These are phyloP conservation scores for Rana temporaria DNA, from an alignment of 2,113 vertebrate species.

Conservation along the genomic window DNA sequence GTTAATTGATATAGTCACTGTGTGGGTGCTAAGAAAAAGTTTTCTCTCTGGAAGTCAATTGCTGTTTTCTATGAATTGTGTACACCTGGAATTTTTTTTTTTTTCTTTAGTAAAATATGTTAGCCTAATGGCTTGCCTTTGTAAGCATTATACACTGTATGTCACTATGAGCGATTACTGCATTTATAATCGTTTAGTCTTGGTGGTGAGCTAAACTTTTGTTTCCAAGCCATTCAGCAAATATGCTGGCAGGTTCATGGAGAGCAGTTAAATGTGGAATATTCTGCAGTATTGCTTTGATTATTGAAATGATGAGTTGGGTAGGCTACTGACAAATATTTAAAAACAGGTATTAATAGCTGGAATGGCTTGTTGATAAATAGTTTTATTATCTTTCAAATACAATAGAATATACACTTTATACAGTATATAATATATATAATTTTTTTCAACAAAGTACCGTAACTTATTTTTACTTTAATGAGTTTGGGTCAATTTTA, in stretches of 20 bases:
- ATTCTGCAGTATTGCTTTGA: constrained; percentile 5
- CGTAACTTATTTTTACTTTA: no score
- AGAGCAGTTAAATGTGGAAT: background rate
- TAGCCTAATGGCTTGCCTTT: background rate
- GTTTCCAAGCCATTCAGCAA: background rate
- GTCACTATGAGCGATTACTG: background rate
- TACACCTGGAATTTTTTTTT: background rate
- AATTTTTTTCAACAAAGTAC: no score
- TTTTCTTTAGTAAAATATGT: background rate
- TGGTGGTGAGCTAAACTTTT: constrained; percentile 3
- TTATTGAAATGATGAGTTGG: background rate
- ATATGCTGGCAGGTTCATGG: background rate
- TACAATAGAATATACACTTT: no score
- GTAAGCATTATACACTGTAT: background rate
- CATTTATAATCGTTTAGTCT: background rate
- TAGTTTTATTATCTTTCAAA: no score
- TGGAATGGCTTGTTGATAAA: no score
- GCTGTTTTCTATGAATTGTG: background rate
- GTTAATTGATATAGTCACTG: constrained; percentile 13
- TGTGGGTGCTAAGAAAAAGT: constrained; percentile 5
- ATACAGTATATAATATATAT: no score
- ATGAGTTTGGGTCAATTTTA: no score
- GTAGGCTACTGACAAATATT: no score
- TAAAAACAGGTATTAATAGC: no score
- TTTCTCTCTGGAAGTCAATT: background rate